These are phyloP conservation scores for Heliconius congener DNA, from an alignment of 1,140 invertebrate genomes.

Conservation along the genomic window DNA sequence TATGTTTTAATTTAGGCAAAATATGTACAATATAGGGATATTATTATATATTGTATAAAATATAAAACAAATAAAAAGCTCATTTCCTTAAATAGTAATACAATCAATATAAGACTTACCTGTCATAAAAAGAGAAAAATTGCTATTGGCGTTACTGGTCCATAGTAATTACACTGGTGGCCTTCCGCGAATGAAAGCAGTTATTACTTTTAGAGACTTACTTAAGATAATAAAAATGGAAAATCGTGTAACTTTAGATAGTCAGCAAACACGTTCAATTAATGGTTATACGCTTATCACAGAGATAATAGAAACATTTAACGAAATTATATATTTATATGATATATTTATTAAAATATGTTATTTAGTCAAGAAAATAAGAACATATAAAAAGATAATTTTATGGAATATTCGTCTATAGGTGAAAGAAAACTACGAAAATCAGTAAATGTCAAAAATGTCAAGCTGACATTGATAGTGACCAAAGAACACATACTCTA, in stretches of 20 bases:
- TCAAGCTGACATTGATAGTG: conserved; percentile 17
- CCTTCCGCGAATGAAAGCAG: conserved; percentile 20
- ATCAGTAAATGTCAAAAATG: conserved; percentile 30
- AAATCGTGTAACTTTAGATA: conserved; percentile 33
- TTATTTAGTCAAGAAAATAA: background rate
- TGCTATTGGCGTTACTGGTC: conserved; percentile 35
- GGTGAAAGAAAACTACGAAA: conserved; percentile 24
- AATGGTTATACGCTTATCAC: background rate
- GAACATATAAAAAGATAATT: background rate
- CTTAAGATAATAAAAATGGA: conserved; percentile 27
- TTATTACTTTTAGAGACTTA: conserved; percentile 26
- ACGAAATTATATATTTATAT: background rate
- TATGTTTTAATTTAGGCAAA: too few species aligned
- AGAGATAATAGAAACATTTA: background rate
- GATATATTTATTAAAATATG: background rate
- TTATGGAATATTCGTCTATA: background rate
- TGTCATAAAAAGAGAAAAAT: conserved; percentile 51
- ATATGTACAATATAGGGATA: too few species aligned
- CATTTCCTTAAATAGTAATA: background rate
- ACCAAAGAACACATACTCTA: too few species aligned
- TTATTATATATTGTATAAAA: too few species aligned
- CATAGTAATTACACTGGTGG: conserved; percentile 39
- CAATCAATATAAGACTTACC: conserved; percentile 40
- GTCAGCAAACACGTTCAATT: conserved; percentile 24
- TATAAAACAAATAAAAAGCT: too few species aligned